These are phyloP conservation scores for Cynopterus brachyotis DNA, from an alignment of 2,113 vertebrate genomes.

Conservation along the genomic window DNA sequence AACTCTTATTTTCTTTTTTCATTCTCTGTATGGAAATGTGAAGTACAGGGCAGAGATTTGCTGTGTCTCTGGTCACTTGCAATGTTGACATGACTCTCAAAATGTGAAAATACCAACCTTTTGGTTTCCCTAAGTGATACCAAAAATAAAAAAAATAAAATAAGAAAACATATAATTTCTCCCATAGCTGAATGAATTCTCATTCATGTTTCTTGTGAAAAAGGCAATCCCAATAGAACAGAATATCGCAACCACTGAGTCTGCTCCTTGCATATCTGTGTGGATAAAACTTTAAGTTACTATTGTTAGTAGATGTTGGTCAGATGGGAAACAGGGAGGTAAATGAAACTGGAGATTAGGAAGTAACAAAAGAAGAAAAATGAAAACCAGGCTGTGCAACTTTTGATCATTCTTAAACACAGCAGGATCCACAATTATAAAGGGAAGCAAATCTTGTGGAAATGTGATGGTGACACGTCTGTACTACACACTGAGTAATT, in stretches of 20 bases:
- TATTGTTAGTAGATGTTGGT: background rate
- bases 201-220: background rate
- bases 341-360: constrained; percentile 13
- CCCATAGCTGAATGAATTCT: background rate
- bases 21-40: background rate
- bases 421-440: constrained; percentile 45
- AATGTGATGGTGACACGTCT: constrained; percentile 60
- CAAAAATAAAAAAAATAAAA: background rate
- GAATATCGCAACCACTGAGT: background rate
- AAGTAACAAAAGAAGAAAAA: constrained; percentile 62
- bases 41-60: background rate
- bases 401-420: constrained; percentile 58
- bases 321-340: background rate
- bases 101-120: background rate
- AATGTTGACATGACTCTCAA: background rate
- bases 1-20: background rate
- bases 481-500: constrained; percentile 58
- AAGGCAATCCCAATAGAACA: background rate
- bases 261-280: fast-evolving
- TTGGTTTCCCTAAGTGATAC: background rate
- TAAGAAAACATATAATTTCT: background rate
- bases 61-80: fast-evolving
- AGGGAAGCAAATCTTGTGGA: constrained; percentile 53
- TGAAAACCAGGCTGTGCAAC: constrained; percentile 45
- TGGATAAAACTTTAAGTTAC: background rate